A percentile compares a stretch with the other conserved stretches of the same genome.
phyloP scores from a whole-genome alignment of 2,888 invertebrate genomes.

The Microctonus hyperodae region DNA sequence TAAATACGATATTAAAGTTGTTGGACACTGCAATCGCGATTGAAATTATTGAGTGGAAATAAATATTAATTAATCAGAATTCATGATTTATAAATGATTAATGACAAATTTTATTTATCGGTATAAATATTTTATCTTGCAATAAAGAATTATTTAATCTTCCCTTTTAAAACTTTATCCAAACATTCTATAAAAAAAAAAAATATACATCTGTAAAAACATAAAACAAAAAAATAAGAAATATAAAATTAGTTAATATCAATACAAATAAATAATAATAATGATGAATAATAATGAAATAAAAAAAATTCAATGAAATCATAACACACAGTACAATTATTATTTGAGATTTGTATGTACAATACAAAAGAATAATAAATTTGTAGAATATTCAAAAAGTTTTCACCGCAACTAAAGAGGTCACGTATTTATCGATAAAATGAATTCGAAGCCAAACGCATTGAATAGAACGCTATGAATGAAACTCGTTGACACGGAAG shows the following conservation, averaged over 20 bases:
- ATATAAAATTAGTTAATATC: too few species aligned
- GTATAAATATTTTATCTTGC: not conserved
- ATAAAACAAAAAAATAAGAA: too few species aligned
- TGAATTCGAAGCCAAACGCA: not conserved
- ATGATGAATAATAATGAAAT: too few species aligned
- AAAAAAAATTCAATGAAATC: too few species aligned
- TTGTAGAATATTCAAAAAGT: conserved; percentile 6
- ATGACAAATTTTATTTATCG: not conserved
- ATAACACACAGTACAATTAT: too few species aligned
- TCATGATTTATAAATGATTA: not conserved
- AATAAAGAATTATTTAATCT: too few species aligned
- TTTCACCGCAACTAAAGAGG: conserved; percentile 18
- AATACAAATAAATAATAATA: too few species aligned
- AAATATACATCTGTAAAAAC: too few species aligned
- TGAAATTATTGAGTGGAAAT: conserved; percentile 16
- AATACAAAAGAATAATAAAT: not conserved
- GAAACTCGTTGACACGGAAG: conserved; percentile 30
- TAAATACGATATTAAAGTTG: conserved; percentile 26
- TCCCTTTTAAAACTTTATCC: too few species aligned
- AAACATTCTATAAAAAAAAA: too few species aligned
- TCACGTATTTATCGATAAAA: conserved; percentile 2
- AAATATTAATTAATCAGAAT: conserved; percentile 5
- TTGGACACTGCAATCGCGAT: conserved; percentile 3
- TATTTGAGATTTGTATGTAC: too few species aligned
- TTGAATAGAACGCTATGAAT: conserved; percentile 17